These are phyloP conservation scores for Chrysomallon squamiferum DNA, from an alignment of 1,140 invertebrate genomes.

Conservation along the genomic window DNA sequence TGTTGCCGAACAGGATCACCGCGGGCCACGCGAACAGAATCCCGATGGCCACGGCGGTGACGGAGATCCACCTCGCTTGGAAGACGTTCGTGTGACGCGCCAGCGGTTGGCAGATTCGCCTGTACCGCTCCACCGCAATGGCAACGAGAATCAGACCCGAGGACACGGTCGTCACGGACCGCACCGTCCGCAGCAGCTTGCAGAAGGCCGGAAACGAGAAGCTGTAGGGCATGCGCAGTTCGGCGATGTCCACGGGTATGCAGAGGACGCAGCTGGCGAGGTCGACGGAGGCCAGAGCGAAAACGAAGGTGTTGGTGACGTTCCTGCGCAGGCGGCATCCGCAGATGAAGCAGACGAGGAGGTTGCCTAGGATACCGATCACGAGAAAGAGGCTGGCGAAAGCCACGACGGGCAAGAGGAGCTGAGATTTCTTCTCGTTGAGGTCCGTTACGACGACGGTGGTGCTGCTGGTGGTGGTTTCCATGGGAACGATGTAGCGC, in stretches of 20 bases:
- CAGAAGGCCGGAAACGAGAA: slow-evolving; percentile 16
- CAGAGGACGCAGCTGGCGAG: slow-evolving; percentile 21
- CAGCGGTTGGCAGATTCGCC: slow-evolving; percentile 17
- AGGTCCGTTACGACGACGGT: not conserved
- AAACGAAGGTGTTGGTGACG: slow-evolving; percentile 19
- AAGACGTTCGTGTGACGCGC: slow-evolving; percentile 11
- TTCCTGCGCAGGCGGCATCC: slow-evolving; percentile 4
- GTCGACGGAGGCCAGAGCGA: slow-evolving; percentile 25
- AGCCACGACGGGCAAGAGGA: not conserved
- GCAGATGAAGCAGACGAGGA: slow-evolving; percentile 11
- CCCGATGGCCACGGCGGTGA: slow-evolving; percentile 6
- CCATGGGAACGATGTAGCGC: no score
- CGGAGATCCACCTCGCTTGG: slow-evolving; percentile 13
- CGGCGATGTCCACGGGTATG: slow-evolving; percentile 22
- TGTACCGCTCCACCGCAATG: slow-evolving; percentile 27
- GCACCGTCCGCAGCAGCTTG: slow-evolving; percentile 22
- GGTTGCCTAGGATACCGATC: not conserved
- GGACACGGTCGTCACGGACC: slow-evolving; percentile 12
- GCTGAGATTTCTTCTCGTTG: not conserved
- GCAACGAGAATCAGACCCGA: slow-evolving; percentile 21
- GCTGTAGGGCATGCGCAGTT: slow-evolving; percentile 10
- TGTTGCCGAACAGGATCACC: slow-evolving; percentile 17
- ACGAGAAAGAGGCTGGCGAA: not conserved
- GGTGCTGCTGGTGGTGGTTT: no score
- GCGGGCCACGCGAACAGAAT: slow-evolving; percentile 18